Percentiles rank a stretch among this genome's conserved stretches.
Evolutionary conservation across 1,140 invertebrate genomes (phyloP).

Genomic region (Cardiocondyla obscurior): DNA sequence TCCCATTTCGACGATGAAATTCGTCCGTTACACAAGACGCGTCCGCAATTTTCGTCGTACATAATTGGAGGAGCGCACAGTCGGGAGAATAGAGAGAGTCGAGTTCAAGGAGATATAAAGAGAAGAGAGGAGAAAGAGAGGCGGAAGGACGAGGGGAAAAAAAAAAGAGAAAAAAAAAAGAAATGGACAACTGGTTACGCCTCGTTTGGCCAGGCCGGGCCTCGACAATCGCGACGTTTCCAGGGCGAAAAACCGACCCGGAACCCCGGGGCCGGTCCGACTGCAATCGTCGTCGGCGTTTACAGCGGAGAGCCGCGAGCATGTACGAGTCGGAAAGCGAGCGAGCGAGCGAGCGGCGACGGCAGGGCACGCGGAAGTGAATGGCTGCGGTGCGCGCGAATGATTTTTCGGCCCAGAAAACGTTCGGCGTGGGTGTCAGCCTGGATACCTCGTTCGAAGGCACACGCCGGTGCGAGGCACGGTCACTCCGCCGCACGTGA

Average conservation of each 20-base stretch:
- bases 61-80: neutral
- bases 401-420: slow-evolving; percentile 79
- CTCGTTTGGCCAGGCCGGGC: slow-evolving; percentile 58
- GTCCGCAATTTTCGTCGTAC: neutral
- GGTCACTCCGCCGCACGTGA: slow-evolving; percentile 64
- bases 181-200: slow-evolving; percentile 71
- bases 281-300: slow-evolving; percentile 13
- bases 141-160: slow-evolving; percentile 5
- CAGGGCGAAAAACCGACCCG: slow-evolving; percentile 75
- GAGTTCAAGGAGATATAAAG: slow-evolving; percentile 28
- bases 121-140: neutral
- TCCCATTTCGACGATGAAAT: neutral
- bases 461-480: slow-evolving; percentile 59
- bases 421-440: slow-evolving; percentile 74
- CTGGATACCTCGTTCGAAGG: slow-evolving; percentile 76
- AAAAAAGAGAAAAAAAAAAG: slow-evolving; percentile 25
- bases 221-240: slow-evolving; percentile 75
- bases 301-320: slow-evolving; percentile 6
- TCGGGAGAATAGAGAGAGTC: slow-evolving; percentile 12
- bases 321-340: neutral
- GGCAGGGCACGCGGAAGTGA: slow-evolving; percentile 77
- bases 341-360: slow-evolving; percentile 4
- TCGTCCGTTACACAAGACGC: neutral
- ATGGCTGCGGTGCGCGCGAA: slow-evolving; percentile 69
- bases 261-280: slow-evolving; percentile 60